Percentiles rank a stretch among this genome's conserved stretches.
Conservation (phyloP, 2,797 vertebrate genomes). For the Chelmon rostratus region DNA sequence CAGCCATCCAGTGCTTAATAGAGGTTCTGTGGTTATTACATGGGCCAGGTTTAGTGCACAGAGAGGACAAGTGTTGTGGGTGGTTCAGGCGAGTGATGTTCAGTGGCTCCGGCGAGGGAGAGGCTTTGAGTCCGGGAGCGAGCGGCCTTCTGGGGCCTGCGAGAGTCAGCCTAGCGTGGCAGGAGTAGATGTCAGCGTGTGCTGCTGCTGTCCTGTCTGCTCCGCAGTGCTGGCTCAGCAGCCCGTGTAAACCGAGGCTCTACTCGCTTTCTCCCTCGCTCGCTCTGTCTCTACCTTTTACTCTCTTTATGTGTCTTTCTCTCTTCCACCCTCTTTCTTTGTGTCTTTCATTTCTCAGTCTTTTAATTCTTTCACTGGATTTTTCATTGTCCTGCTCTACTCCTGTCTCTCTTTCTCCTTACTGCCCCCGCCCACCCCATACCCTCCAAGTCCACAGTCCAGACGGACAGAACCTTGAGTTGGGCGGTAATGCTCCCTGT, state of each 20-base stretch:
- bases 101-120: conserved; percentile 65
- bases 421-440: conserved; percentile 37
- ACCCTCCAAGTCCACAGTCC: conserved; percentile 73
- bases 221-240: conserved; percentile 80
- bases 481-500: conserved; percentile 86
- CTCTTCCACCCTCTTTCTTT: conserved; percentile 19
- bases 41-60: conserved; percentile 75
- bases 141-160: conserved; percentile 75
- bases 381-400: conserved; percentile 52
- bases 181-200: conserved; percentile 78
- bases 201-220: conserved; percentile 76
- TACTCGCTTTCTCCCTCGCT: conserved; percentile 34
- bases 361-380: conserved; percentile 67
- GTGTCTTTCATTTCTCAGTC: conserved; percentile 47
- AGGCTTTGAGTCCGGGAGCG: conserved; percentile 54
- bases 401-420: conserved; percentile 46
- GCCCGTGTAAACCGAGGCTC: conserved; percentile 74
- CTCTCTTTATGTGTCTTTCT: conserved; percentile 37
- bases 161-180: conserved; percentile 78
- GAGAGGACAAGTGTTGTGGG: conserved; percentile 77
- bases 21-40: conserved; percentile 79
- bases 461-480: conserved; percentile 85
- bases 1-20: conserved; percentile 68
- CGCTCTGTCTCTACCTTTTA: conserved; percentile 30
- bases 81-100: conserved; percentile 73